A percentile compares a stretch with the other conserved stretches of the same genome.
Evolutionary conservation across 1,140 invertebrate species (phyloP).

Genomic region (Aethina tumida): DNA sequence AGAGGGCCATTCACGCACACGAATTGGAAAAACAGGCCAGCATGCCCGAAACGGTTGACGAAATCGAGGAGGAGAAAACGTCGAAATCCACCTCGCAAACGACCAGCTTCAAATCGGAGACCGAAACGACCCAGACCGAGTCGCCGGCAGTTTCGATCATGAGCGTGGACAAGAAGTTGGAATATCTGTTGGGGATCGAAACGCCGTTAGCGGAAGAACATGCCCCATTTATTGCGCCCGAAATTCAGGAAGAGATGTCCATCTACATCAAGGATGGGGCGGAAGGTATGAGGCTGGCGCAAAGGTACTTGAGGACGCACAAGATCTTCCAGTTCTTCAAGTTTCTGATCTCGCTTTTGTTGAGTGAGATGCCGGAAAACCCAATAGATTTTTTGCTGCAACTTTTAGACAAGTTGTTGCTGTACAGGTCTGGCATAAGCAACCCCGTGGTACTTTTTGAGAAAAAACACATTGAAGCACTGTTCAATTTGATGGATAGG

Average conservation of each 20-base stretch:
- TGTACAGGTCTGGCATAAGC: slow-evolving; percentile 37
- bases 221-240: slow-evolving; percentile 1
- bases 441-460: slow-evolving; percentile 38
- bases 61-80: no score
- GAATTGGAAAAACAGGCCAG: slow-evolving; percentile 16
- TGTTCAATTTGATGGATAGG: slow-evolving; percentile 31
- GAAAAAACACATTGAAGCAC: slow-evolving; percentile 21
- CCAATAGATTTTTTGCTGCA: slow-evolving; percentile 39
- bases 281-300: slow-evolving; percentile 30
- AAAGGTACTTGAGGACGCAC: slow-evolving; percentile 33
- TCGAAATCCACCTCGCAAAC: slow-evolving; percentile 7
- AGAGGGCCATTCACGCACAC: slow-evolving; percentile 16
- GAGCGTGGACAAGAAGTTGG: background rate
- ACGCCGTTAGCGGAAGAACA: background rate
- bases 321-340: slow-evolving; percentile 39
- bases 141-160: no score
- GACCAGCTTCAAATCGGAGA: no score
- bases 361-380: slow-evolving; percentile 35
- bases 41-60: no score
- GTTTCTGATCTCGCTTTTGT: slow-evolving; percentile 39
- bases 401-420: slow-evolving; percentile 39
- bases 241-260: slow-evolving; percentile 8
- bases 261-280: slow-evolving; percentile 15
- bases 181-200: background rate
- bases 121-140: background rate